Evolutionary conservation across 2,797 vertebrate species (phyloP), one percentile per base, ranked within the genome.

Genomic region (Lophotriccus pileatus): DNA sequence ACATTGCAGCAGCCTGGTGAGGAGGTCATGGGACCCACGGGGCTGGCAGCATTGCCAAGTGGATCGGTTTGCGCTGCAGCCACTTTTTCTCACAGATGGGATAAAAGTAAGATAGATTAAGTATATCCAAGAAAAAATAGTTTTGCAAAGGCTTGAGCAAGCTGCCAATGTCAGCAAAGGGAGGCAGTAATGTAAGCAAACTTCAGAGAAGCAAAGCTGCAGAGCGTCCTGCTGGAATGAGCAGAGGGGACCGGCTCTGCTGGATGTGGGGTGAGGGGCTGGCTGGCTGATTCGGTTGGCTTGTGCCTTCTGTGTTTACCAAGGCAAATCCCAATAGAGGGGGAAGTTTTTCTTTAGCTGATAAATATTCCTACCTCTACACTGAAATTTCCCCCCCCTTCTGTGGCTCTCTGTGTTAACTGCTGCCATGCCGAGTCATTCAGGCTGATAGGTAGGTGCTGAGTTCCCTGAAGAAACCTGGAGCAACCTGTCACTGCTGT

Each of bases 31-130:
- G 92, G 90, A 87, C 66, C 88, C 1, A 18, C 2, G 5, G 27
- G 19, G 88, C 80, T 85, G 91, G 78, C 37, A 14, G 49, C 41
- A 1, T 7, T 18, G 79, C 80, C 41, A 3, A 63, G 87, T 63
- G 14, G 69, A 50, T 84, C 0, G 0, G 30, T 46, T 84, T 88
- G 80, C 0, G 1, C 85, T 21, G 52, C 27, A 73, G 87, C 21
- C 6, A 0, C 34, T 21, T 66, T 79, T 96, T 93, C 94, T 97
- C 95, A 94, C 96, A 96, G 94, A 94, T 90, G 92, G 93, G 93
- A 93, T 95, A 96, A 93, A 97, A 98, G 97, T 96, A 94, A 97
- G 87, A 93, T 83, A 95, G 96, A 96, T 97, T 97, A 96, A 96
- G 96, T 92, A 93, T 93, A 97, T 79, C 93, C 95, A 88, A 87